These are phyloP conservation scores for Mus caroli DNA, from an alignment of 2,797 vertebrate genomes.

Conservation along the genomic window DNA sequence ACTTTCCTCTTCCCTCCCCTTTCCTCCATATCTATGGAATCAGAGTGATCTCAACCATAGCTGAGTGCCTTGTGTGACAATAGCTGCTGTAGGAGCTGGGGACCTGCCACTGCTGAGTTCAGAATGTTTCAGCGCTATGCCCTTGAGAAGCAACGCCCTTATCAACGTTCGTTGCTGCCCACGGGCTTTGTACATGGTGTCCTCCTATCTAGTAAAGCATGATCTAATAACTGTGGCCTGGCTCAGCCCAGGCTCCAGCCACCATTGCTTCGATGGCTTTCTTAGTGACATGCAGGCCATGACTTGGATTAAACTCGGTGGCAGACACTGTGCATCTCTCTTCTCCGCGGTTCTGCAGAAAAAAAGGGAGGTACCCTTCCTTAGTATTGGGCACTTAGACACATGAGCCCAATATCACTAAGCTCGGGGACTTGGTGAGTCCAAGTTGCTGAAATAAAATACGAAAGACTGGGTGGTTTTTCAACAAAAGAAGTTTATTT, in stretches of 20 bases:
- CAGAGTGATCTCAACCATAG: background rate
- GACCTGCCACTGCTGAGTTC: background rate
- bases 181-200: background rate
- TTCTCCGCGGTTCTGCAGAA: background rate
- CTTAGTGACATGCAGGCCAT: background rate
- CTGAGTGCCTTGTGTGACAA: background rate
- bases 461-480: background rate
- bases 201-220: background rate
- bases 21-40: background rate
- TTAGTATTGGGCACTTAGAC: background rate
- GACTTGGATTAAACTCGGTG: background rate
- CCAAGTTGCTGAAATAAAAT: background rate
- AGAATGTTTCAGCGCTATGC: slow-evolving; percentile 1
- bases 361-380: background rate
- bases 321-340: background rate
- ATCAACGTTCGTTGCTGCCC: background rate
- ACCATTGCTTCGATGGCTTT: background rate
- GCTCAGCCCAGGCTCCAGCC: background rate
- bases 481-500: background rate
- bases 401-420: background rate
- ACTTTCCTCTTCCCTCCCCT: background rate
- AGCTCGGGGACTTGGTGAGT: background rate
- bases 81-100: background rate
- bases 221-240: background rate
- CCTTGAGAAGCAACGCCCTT: slow-evolving; percentile 52